A percentile compares a stretch with the other conserved stretches of the same genome.
phyloP scores from a whole-genome alignment of 2,888 invertebrate species.

The Morinoia aosen region DNA sequence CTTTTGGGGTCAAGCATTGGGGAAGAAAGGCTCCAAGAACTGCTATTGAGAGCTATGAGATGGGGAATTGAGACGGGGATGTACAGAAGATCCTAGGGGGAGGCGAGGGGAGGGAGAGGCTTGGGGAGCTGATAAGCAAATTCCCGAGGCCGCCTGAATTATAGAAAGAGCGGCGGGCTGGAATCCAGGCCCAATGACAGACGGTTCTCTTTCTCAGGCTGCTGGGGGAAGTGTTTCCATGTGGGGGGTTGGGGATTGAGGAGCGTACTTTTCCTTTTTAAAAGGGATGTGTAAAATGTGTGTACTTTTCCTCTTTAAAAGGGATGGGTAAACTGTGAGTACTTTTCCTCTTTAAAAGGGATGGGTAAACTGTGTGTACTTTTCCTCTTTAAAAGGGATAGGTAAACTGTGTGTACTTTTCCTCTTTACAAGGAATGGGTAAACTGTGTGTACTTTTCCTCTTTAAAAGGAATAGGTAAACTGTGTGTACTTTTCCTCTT shows the following conservation, averaged over 20 bases:
- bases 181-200: background rate
- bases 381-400: background rate
- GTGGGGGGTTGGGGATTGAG: too few relatives aligned
- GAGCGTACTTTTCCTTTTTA: background rate
- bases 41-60: conserved; percentile 35
- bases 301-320: background rate
- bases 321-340: too few relatives aligned
- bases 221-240: background rate
- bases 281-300: too few relatives aligned
- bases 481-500: background rate
- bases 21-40: conserved; percentile 42
- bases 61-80: conserved; percentile 30
- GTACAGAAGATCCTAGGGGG: background rate
- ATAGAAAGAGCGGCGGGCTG: conserved; percentile 9
- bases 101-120: background rate
- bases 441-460: too few relatives aligned
- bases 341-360: background rate
- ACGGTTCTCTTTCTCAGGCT: background rate
- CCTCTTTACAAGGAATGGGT: too few relatives aligned
- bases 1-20: conserved; percentile 32
- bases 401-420: too few relatives aligned
- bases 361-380: too few relatives aligned
- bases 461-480: background rate
- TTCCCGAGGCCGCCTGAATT: background rate
- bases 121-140: conserved; percentile 15